Conservation (phyloP, 1,140 invertebrate species). For the Cherax quadricarinatus region DNA sequence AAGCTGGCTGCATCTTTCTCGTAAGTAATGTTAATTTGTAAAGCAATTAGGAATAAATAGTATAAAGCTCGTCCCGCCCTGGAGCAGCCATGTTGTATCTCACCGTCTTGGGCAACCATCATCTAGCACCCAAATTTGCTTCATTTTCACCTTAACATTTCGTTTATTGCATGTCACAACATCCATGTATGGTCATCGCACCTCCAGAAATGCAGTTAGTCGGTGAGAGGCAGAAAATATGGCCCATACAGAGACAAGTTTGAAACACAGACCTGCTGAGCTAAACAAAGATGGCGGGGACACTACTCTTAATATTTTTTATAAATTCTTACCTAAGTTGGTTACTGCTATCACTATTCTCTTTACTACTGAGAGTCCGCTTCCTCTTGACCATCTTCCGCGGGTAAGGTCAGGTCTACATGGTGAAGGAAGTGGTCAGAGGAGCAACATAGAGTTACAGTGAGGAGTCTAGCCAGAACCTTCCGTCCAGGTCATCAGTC, state of each 20-base stretch:
- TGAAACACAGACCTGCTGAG: background rate
- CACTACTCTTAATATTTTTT: too few species aligned
- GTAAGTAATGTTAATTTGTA: too few species aligned
- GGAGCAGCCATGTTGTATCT: slow-evolving; percentile 43
- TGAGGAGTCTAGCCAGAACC: background rate
- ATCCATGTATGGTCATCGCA: background rate
- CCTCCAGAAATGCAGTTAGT: background rate
- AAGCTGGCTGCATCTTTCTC: too few species aligned
- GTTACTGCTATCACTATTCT: slow-evolving; percentile 37
- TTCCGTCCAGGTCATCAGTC: background rate
- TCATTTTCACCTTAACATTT: background rate
- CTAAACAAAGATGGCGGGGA: slow-evolving; percentile 61
- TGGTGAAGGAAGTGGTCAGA: slow-evolving; percentile 4
- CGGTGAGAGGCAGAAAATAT: background rate
- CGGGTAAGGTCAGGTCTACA: background rate
- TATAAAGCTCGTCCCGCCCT: background rate
- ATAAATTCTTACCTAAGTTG: slow-evolving; percentile 22
- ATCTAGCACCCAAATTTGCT: background rate
- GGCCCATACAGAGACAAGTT: background rate
- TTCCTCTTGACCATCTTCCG: slow-evolving; percentile 63
- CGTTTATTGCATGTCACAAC: background rate
- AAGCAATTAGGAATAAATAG: background rate
- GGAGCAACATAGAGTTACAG: background rate
- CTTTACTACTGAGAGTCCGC: slow-evolving; percentile 52
- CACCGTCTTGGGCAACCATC: background rate